Evolutionary conservation across 2,113 vertebrate species (phyloP), one percentile per base, ranked within the genome.

Genomic region (Chelonoidis abingdonii): DNA sequence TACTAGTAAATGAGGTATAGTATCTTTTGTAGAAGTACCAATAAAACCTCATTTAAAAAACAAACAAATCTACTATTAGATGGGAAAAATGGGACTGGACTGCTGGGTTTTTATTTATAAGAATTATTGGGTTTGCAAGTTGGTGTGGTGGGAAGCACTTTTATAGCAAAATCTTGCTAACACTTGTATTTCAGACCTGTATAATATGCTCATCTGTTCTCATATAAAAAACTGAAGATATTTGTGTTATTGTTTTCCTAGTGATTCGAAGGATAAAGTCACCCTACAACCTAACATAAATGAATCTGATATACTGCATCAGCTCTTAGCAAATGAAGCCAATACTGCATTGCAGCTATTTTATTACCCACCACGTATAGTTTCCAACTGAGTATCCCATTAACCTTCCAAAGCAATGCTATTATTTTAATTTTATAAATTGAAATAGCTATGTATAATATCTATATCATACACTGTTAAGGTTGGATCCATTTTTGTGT

Each of bases 401-500:
- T 97, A 95, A 98, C 76, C 95, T 93, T 92, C 65, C 88, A 96
- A 97, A 97, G 72, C 92, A 97, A 86, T 96, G 95, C 96, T 98
- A 97, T 95, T 96, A 96, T 97, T 98, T 98, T 98, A 98, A 98
- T 98, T 97, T 97, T 94, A 98, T 93, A 98, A 98, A 98, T 98
- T 98, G 97, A 98, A 98, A 97, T 50, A 95, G 90, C 96, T 94
- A 97, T 78, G 95, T 95, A 96, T 95, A 97, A 96, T 97, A 97
- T 86, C 96, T 97, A 62, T 95, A 98, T 97, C 92, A 96, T 86
- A 95, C 0, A 19, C 76, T 83, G 47, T 35, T 96, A 98, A 96
- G 97, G 93, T 83, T 97, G 88, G 92, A 97, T 97, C 83, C 79
- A 88, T 94, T 97, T 96, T 95, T 65, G 75, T 92, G 90, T 94